Percentiles rank a stretch among this genome's conserved stretches.
Conservation (phyloP, 2,797 vertebrate genomes). For the Sebastolobus altivelis region DNA sequence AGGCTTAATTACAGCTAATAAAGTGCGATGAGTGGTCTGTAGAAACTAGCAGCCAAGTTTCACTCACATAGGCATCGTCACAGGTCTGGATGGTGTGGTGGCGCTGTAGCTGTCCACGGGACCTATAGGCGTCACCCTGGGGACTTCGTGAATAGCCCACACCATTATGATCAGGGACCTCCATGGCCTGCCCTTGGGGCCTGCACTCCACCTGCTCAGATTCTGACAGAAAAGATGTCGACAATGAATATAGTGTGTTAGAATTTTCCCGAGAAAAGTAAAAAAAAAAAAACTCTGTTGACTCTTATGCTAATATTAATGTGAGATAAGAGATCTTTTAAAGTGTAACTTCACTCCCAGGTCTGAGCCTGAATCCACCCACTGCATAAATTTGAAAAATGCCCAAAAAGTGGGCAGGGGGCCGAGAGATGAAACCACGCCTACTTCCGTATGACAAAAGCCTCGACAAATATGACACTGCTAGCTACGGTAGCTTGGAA, state of each 20-base stretch:
- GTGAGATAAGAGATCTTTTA: background rate
- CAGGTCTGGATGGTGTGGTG: constrained; percentile 99
- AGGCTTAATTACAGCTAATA: background rate
- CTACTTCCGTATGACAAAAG: too few relatives aligned
- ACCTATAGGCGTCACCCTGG: constrained; percentile 86
- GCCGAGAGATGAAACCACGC: too few relatives aligned
- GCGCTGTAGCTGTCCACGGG: constrained; percentile 91
- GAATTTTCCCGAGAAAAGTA: background rate
- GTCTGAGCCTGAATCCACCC: too few relatives aligned
- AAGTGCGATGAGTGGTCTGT: background rate
- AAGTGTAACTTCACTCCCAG: too few relatives aligned
- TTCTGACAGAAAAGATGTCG: constrained; percentile 57
- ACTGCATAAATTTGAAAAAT: too few relatives aligned
- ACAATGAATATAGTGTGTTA: background rate
- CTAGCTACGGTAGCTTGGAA: too few relatives aligned
- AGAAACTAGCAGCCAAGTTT: background rate
- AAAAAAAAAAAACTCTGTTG: background rate
- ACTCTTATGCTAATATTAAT: background rate
- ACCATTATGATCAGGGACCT: constrained; percentile 91
- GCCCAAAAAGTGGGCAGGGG: too few relatives aligned
- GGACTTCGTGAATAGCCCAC: constrained; percentile 85
- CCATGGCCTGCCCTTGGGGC: constrained; percentile 89
- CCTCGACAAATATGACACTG: too few relatives aligned
- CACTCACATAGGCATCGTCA: constrained; percentile 95
- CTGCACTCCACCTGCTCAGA: constrained; percentile 89